Base-by-base conservation (phyloP, 2,797 vertebrate genomes). In the Momotus momota region DNA sequence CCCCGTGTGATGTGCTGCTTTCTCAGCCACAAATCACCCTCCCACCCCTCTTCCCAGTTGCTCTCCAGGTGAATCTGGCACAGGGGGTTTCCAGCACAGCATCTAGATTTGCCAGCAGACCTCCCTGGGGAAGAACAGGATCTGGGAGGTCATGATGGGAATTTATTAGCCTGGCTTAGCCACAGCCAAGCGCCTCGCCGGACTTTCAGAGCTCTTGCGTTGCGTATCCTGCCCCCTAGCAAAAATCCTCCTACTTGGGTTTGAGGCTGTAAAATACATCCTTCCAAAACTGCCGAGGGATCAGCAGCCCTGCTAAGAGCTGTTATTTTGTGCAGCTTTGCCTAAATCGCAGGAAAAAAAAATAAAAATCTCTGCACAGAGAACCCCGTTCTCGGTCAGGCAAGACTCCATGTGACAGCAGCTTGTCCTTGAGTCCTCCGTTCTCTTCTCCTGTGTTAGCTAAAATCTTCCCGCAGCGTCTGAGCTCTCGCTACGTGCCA, bases 281-380 rank as follows among this genome's bases (percentile, higher is more conserved):
- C 17, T 64, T 73, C 57, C 41, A 31, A 43, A 85, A 40, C 49
- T 31, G n/a, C 65, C 11, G 38, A 52, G 49, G 61, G 69, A 12
- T 31, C 83, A 58, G 78, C 57, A 65, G 38, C 40, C 25, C 25
- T 10, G 8, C 58, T 31, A 35, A 41, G 41, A 45, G 27, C 1
- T 35, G 0, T 13, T 43, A 19, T 38, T 60, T 60, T 7, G 58
- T 29, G 70, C 43, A 41, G 54, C 57, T 92, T 72, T 69, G n/a
- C 51, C 35, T 82, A 25, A 80, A 64, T 43, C 51, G 70, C 43
- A 81, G 35, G 40, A 2, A 11, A 21, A 62, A 55, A 8, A 26
- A 20, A 7, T 0, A 0, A 29, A 25, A 13, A 15, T 4, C 26
- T 0, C 60, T 6, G 12, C 54, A 14, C 11, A 29, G 33, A 67